Evolutionary conservation across 1,140 invertebrate species (phyloP).

Genomic region (Ceratitis capitata): DNA sequence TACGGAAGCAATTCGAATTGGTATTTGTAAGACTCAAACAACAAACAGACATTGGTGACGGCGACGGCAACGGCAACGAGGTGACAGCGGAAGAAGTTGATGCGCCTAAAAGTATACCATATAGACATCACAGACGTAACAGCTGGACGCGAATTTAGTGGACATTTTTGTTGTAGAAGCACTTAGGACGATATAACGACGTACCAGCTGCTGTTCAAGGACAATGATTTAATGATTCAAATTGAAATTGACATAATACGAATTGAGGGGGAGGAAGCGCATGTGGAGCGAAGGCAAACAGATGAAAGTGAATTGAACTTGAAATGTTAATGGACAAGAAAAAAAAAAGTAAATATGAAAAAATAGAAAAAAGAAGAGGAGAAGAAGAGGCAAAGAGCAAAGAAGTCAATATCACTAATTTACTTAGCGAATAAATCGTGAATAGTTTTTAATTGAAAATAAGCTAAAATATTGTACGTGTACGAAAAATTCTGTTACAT

Average conservation of each 20-base stretch:
- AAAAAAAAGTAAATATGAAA: background rate
- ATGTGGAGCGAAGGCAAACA: background rate
- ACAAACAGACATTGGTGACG: background rate
- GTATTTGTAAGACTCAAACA: constrained; percentile 38
- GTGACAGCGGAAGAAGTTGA: background rate
- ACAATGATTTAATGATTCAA: too few relatives aligned
- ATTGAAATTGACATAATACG: background rate
- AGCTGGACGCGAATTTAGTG: constrained; percentile 5
- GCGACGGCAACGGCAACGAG: background rate
- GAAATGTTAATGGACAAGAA: background rate
- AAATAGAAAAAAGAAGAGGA: too few relatives aligned
- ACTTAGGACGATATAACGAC: background rate
- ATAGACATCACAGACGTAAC: constrained; percentile 34
- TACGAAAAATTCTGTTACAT: constrained; percentile 19
- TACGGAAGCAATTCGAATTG: constrained; percentile 62
- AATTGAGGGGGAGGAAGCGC: background rate
- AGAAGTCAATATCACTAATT: constrained; percentile 23
- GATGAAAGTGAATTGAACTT: background rate
- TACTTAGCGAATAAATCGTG: background rate
- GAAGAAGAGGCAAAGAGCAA: too few relatives aligned
- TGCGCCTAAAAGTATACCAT: constrained; percentile 28
- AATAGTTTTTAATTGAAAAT: background rate
- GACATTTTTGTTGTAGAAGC: background rate
- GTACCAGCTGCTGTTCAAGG: background rate
- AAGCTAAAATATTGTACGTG: background rate